Evolutionary conservation across 2,797 vertebrate species (phyloP), one percentile per base, ranked within the genome.

Genomic region (Taeniopygia guttata): DNA sequence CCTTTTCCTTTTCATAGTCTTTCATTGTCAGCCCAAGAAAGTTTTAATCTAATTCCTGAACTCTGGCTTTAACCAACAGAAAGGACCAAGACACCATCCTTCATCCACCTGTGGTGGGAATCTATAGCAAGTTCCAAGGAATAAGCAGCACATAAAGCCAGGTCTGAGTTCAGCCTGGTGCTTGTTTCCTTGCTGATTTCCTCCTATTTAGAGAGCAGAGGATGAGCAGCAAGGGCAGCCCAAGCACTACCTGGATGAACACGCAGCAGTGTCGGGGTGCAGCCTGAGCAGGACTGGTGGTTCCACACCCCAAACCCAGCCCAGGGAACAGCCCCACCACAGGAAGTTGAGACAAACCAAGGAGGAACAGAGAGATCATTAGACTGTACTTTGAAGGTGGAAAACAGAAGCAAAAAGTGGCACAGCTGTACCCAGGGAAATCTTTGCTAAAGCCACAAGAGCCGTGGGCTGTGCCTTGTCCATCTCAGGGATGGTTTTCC

Each of bases 301-400:
- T 8, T 42, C 49, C 30, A 23, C 18, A 6, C 20, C 5, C 45
- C 29, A 54, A 38, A 38, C 26, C 21, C 69, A 9, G 32, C 5
- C 17, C 4, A 2, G 49, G 43, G 34, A 42, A 25, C 0, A 0
- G 13, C 12, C 64, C 51, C 22, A 0, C 38, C 1, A 1, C 27
- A 5, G 58, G 43, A 20, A 55, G 19, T 38, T 30, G 16, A 42
- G n/a, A 13, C 0, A 26, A 20, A 30, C 14, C 51, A 26, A 5
- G 10, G 17, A 32, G n/a, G 54, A 23, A 17, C 63, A 54, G 16
- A 52, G 51, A 68, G 21, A 5, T 16, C 4, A 0, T 17, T 13
- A 7, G 16, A 3, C 25, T 48, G 16, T 10, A 5, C 29, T 36
- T 36, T 16, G 63, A 15, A 10, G 1, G 6, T 12, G 16, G 21